Evolutionary conservation across 2,797 vertebrate species (phyloP).

Genomic region (Epinephelus awoara): DNA sequence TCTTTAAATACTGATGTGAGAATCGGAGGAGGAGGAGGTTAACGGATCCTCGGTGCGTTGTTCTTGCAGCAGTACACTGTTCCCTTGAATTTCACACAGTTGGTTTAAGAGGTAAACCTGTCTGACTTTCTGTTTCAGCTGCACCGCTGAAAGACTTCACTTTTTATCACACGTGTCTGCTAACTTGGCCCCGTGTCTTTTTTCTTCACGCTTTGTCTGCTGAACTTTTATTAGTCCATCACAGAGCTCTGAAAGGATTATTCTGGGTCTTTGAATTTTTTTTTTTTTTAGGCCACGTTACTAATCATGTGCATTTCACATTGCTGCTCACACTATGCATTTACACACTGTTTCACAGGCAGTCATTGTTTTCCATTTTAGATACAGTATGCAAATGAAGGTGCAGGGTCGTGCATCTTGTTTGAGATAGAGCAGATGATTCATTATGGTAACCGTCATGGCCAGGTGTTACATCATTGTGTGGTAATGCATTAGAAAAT

Average conservation of each 20-base stretch:
- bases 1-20: constrained; percentile 71
- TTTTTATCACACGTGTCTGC: no score
- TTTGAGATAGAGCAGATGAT: not conserved
- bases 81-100: constrained; percentile 25
- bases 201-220: not conserved
- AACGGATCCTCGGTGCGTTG: not conserved
- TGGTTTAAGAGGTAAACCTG: constrained; percentile 25
- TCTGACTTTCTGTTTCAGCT: constrained; percentile 39
- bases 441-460: constrained; percentile 1
- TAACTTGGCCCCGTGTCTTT: no score
- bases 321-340: not conserved
- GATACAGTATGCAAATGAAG: not conserved
- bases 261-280: not conserved
- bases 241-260: not conserved
- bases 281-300: not conserved
- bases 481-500: not conserved
- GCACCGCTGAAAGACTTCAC: not conserved
- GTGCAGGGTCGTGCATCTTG: not conserved
- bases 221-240: not conserved
- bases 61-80: constrained; percentile 1
- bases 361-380: constrained; percentile 5
- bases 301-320: not conserved
- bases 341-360: not conserved
- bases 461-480: not conserved
- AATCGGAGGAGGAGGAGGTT: constrained; percentile 45